These are phyloP conservation scores for Onychomys torridus DNA, from an alignment of 2,797 vertebrate genomes.

Conservation along the genomic window DNA sequence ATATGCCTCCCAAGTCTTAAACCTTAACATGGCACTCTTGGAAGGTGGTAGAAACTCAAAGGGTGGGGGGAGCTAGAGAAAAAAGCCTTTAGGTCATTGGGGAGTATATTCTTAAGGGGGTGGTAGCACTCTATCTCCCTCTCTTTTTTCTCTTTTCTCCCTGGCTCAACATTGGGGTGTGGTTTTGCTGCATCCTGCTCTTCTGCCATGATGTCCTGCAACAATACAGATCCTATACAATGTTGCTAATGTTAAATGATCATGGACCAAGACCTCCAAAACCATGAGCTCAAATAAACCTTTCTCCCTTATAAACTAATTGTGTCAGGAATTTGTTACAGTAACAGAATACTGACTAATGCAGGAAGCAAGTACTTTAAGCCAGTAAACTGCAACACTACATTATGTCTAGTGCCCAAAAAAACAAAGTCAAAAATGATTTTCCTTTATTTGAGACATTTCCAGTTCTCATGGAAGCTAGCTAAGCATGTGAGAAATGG, in stretches of 20 bases:
- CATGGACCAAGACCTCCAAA: neutral
- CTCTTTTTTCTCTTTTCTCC: neutral
- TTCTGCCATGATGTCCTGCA: neutral
- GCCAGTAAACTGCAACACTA: neutral
- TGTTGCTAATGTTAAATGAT: neutral
- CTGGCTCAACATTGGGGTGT: neutral
- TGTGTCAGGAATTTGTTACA: neutral
- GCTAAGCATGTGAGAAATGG: neutral
- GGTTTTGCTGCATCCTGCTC: neutral
- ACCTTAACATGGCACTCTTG: neutral
- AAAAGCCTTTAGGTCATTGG: neutral
- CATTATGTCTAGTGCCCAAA: neutral
- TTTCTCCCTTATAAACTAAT: neutral
- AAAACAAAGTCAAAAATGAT: neutral
- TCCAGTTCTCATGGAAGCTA: neutral
- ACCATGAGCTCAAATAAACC: neutral
- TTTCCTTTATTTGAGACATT: neutral
- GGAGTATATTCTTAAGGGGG: neutral
- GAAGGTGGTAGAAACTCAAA: neutral
- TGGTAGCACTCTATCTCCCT: no score
- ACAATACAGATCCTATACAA: neutral
- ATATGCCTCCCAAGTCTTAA: neutral
- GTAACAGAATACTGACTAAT: neutral
- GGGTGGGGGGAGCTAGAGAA: neutral
- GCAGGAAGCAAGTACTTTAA: neutral